Base-by-base conservation (phyloP, 2,888 invertebrate genomes). In the Eumerus sabulonum region DNA sequence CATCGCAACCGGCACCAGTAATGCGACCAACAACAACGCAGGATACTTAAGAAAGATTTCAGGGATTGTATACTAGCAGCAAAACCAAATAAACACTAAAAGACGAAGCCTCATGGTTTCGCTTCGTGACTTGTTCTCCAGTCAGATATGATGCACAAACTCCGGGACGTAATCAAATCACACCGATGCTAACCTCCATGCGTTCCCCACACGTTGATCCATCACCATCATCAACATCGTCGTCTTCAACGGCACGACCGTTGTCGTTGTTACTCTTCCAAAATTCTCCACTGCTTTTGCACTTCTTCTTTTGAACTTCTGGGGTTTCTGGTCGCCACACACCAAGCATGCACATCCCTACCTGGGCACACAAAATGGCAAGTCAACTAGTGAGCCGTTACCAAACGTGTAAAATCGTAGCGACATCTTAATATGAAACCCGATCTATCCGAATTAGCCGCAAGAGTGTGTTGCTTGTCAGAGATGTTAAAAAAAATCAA, bases 381-480 rank as follows among this genome's bases (percentile, higher is more conserved):
- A 77, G 40, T 7, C 3, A 18, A 36, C 73, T 68, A 73, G 73
- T 77, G 73, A 77, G 73, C 73, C 67, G 77, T 73, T 77, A 77
- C 67, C 59, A 73, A 77, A 77, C 73, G 67, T 77, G 77, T 73
- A 73, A 56, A 77, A 73, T 67, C 73, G 77, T 73, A 73, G 51
- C 77, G 77, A 73, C 77, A 67, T 77, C 73, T 77, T 62, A 77
- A 77, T 77, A 68, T 27, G 79, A 74, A 79, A 79, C 74, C 35
- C 36, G 74, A 79, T 79, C 79, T 56, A 67, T 47, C n/a, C 53
- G 59, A 50, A 60, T 74, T 51, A 44, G 74, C 67, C 73, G 59
- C 73, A 74, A 79, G 79, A 79, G 79, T 79, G 79, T 79, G 79
- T 79, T 73, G 47, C 79, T 70, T 79, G 79, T 79, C 79, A 79